Percentiles rank a stretch among this genome's conserved stretches.
Evolutionary conservation across 2,113 vertebrate genomes (phyloP).

Genomic region (Pyxicephalus adspersus): DNA sequence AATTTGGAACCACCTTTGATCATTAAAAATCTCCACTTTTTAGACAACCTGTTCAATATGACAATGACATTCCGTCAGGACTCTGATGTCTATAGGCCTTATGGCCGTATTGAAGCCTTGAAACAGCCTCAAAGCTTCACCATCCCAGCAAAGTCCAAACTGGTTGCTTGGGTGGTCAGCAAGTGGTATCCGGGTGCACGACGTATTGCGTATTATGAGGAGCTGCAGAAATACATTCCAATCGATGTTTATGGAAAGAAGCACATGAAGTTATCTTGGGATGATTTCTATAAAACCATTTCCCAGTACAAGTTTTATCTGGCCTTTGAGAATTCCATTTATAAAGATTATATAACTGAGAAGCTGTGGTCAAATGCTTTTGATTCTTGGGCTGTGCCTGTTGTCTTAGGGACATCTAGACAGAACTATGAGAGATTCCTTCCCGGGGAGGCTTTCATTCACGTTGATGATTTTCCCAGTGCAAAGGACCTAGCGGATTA

Average conservation of each 20-base stretch:
- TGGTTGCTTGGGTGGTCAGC: slow-evolving; percentile 72
- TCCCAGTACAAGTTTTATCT: slow-evolving; percentile 70
- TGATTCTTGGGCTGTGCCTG: slow-evolving; percentile 65
- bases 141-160: slow-evolving; percentile 36
- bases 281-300: slow-evolving; percentile 13
- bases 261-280: slow-evolving; percentile 52
- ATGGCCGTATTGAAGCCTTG: slow-evolving; percentile 12
- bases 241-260: slow-evolving; percentile 66
- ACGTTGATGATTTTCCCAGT: slow-evolving; percentile 71
- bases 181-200: slow-evolving; percentile 58
- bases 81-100: slow-evolving; percentile 39
- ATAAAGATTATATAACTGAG: slow-evolving; percentile 72
- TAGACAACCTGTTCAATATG: slow-evolving; percentile 41
- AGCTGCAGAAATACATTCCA: slow-evolving; percentile 62
- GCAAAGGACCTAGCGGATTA: slow-evolving; percentile 62
- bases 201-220: slow-evolving; percentile 60
- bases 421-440: slow-evolving; percentile 66
- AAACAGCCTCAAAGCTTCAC: slow-evolving; percentile 17
- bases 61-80: slow-evolving; percentile 43
- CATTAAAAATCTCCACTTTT: slow-evolving; percentile 26
- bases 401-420: slow-evolving; percentile 69
- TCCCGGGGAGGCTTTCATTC: slow-evolving; percentile 71
- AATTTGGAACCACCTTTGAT: slow-evolving; percentile 31
- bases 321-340: slow-evolving; percentile 71
- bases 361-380: slow-evolving; percentile 73